A percentile compares a stretch with the other conserved stretches of the same genome.
These are phyloP conservation scores for Pelagia noctiluca DNA, from an alignment of 30 jellyfish, hydroid and myxozoan species.

Conservation along the genomic window DNA sequence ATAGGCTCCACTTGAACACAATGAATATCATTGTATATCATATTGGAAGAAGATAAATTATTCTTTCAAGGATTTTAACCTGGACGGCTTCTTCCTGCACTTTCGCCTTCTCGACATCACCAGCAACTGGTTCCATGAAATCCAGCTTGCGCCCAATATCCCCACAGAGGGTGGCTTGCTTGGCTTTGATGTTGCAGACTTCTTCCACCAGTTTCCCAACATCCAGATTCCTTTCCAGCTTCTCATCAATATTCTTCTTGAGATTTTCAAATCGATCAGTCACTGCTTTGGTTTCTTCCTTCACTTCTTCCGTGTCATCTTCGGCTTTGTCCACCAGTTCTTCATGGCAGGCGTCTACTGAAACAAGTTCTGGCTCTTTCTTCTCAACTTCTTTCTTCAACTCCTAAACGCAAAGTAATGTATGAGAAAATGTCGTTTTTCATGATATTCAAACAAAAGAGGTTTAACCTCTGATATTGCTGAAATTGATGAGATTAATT, in stretches of 20 bases:
- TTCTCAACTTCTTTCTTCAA: slow-evolving; percentile 58
- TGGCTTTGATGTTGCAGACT: slow-evolving; percentile 55
- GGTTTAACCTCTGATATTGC: too few relatives aligned
- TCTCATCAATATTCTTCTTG: slow-evolving; percentile 47
- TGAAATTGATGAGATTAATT: too few relatives aligned
- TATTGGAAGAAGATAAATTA: not conserved
- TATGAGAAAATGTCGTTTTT: too few relatives aligned
- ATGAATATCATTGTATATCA: too few relatives aligned
- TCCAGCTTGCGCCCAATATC: slow-evolving; percentile 59
- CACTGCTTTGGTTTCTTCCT: slow-evolving; percentile 51
- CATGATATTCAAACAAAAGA: too few relatives aligned
- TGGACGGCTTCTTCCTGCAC: slow-evolving; percentile 60
- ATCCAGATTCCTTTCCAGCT: slow-evolving; percentile 7
- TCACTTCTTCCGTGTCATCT: slow-evolving; percentile 55
- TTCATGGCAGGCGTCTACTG: slow-evolving; percentile 38
- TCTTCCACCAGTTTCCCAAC: slow-evolving; percentile 58
- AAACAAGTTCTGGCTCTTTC: slow-evolving; percentile 52
- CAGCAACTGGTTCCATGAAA: slow-evolving; percentile 70
- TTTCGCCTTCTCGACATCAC: slow-evolving; percentile 65
- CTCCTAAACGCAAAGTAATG: slow-evolving; percentile 24
- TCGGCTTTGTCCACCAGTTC: slow-evolving; percentile 66
- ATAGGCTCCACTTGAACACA: too few relatives aligned
- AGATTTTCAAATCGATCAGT: slow-evolving; percentile 72
- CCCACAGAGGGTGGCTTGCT: slow-evolving; percentile 51
- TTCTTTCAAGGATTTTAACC: slow-evolving; percentile 34